These are phyloP conservation scores for Schizothorax lantsangensis DNA, from an alignment of 2,797 vertebrate species.

Conservation along the genomic window DNA sequence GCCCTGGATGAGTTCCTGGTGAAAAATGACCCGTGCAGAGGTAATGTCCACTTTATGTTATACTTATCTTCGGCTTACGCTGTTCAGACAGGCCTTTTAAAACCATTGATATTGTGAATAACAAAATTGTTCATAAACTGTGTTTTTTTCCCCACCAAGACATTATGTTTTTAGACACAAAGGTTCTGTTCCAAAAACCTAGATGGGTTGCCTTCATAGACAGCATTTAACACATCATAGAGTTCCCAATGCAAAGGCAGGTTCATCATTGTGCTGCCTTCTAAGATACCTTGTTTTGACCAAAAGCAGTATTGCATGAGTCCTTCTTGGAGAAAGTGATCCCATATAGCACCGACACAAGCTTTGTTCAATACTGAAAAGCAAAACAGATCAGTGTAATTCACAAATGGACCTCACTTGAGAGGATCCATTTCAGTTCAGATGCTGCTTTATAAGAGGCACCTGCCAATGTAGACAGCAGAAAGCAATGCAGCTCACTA, in stretches of 20 bases:
- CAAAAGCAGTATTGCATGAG: too few species aligned
- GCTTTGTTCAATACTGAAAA: background rate
- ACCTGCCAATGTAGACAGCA: background rate
- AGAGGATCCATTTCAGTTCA: background rate
- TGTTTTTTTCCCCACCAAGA: background rate
- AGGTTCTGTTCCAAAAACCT: background rate
- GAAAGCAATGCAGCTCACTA: background rate
- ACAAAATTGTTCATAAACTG: background rate
- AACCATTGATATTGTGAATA: background rate
- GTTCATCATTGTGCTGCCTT: background rate
- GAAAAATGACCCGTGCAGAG: conserved; percentile 98
- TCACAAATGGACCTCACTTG: background rate
- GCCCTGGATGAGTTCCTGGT: conserved; percentile 98
- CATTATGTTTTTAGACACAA: background rate
- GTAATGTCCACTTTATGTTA: conserved; percentile 72
- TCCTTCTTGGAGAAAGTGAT: background rate
- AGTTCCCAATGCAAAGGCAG: too few species aligned
- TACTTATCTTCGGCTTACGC: background rate
- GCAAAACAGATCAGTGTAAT: too few species aligned
- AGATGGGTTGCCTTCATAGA: background rate
- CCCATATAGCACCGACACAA: background rate
- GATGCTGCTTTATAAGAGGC: background rate
- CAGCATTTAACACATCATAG: background rate
- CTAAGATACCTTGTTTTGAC: background rate
- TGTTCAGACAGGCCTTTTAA: background rate